Evolutionary conservation across 2,113 vertebrate species (phyloP).

Genomic region (Bubalus kerabau): DNA sequence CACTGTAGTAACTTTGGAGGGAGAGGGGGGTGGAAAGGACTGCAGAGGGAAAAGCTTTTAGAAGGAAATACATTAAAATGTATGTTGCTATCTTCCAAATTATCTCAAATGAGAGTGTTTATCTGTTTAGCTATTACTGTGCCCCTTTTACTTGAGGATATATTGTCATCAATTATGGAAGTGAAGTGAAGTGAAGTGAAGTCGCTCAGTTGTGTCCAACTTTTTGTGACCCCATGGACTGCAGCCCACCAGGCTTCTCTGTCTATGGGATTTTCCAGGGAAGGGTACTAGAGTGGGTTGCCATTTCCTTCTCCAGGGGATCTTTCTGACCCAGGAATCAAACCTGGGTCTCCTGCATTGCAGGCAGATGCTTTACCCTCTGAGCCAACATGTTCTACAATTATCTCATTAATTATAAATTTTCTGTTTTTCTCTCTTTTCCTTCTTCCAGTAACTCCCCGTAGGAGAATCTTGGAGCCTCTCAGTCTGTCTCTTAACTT

Average conservation of each 20-base stretch:
- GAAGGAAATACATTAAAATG: background rate
- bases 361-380: too few relatives aligned
- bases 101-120: background rate
- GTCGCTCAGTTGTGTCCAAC: too few relatives aligned
- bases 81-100: background rate
- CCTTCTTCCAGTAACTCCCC: background rate
- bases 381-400: background rate
- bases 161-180: background rate
- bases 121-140: background rate
- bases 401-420: background rate
- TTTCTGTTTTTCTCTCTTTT: background rate
- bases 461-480: background rate
- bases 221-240: too few relatives aligned
- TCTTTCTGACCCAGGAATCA: too few relatives aligned
- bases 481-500: background rate
- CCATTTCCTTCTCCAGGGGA: too few relatives aligned
- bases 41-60: background rate
- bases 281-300: too few relatives aligned
- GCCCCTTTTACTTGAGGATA: background rate
- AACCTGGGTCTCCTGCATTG: too few relatives aligned
- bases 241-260: too few relatives aligned
- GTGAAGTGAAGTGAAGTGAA: too few relatives aligned
- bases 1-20: background rate
- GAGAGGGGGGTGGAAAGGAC: rapidly evolving
- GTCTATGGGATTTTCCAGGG: too few relatives aligned